A percentile compares a stretch with the other conserved stretches of the same genome.
phyloP scores from a whole-genome alignment of 2,113 vertebrate genomes.

The Microcebus tavaratra region DNA sequence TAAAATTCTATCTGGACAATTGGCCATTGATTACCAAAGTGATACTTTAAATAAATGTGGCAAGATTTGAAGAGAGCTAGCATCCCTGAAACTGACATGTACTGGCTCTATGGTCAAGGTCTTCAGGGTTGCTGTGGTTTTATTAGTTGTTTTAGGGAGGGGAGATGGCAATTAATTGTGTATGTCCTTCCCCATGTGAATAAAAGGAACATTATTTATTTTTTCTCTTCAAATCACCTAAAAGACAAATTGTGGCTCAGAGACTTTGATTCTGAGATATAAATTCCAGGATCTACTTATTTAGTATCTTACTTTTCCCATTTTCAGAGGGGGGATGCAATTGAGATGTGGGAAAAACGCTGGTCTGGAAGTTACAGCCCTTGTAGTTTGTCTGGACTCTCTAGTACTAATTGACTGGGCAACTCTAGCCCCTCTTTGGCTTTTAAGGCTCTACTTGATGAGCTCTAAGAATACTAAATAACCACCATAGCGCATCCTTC shows the following conservation, averaged over 20 bases:
- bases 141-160: not conserved
- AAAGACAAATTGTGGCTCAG: not conserved
- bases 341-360: not conserved
- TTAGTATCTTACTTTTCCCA: not conserved
- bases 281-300: conserved; percentile 1
- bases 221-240: conserved; percentile 16
- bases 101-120: not conserved
- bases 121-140: not conserved
- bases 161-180: not conserved
- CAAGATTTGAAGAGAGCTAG: not conserved
- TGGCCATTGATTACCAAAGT: not conserved
- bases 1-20: conserved; percentile 6
- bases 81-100: not conserved
- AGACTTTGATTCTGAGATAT: not conserved
- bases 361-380: not conserved
- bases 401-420: not conserved
- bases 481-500: not conserved
- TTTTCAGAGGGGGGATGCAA: not conserved
- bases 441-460: not conserved
- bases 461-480: not conserved
- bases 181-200: not conserved
- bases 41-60: conserved; percentile 7
- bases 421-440: not conserved
- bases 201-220: conserved; percentile 37
- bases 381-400: not conserved